These are phyloP conservation scores for Zaprionus africanus DNA, from an alignment of 1,140 invertebrate species.

Conservation along the genomic window DNA sequence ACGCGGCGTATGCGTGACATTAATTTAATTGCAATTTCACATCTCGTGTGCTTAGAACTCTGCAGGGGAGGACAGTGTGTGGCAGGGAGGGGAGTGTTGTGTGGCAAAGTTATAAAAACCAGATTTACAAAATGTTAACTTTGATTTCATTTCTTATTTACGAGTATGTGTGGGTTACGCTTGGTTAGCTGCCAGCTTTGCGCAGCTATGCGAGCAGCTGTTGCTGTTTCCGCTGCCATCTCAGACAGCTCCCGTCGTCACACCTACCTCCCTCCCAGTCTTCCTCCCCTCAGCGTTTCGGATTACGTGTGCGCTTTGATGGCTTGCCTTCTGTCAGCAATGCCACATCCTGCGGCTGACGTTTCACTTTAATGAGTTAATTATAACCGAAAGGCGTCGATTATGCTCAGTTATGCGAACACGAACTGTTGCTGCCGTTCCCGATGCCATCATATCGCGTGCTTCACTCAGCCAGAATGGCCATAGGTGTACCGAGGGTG, in stretches of 20 bases:
- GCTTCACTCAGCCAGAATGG: constrained; percentile 76
- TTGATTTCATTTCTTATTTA: constrained; percentile 83
- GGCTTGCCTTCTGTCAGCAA: constrained; percentile 64
- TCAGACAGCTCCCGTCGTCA: not conserved
- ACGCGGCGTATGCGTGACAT: constrained; percentile 81
- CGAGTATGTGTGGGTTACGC: constrained; percentile 50
- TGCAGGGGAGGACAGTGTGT: constrained; percentile 3
- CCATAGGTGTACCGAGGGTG: constrained; percentile 27
- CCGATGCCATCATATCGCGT: constrained; percentile 63
- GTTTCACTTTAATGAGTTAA: constrained; percentile 83
- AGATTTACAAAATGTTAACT: constrained; percentile 83
- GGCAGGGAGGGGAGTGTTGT: not conserved
- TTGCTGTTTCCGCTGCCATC: constrained; percentile 29
- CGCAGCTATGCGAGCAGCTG: constrained; percentile 37
- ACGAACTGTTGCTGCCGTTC: constrained; percentile 71
- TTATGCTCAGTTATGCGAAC: constrained; percentile 83
- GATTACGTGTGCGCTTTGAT: constrained; percentile 76
- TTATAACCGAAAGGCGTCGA: constrained; percentile 83
- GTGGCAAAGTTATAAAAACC: constrained; percentile 77
- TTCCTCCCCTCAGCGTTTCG: constrained; percentile 19
- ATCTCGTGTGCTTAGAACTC: constrained; percentile 51
- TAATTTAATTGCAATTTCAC: constrained; percentile 83
- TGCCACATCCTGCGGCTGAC: constrained; percentile 77
- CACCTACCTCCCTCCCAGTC: not conserved
- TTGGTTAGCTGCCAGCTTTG: constrained; percentile 34